Percentiles rank a stretch among this genome's conserved stretches.
These are phyloP conservation scores for Pocota personata DNA, from an alignment of 2,888 invertebrate genomes.

Conservation along the genomic window DNA sequence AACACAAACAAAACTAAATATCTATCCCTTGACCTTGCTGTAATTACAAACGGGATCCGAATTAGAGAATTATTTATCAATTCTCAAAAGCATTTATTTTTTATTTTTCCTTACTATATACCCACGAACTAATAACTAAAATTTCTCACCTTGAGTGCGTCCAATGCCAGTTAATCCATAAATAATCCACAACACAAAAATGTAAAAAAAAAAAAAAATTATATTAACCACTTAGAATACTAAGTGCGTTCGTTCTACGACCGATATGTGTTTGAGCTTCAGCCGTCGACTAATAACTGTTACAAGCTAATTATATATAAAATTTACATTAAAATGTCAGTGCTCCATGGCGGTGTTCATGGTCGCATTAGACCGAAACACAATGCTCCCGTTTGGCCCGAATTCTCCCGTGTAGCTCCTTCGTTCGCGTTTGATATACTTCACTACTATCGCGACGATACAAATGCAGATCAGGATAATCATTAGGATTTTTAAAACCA, in stretches of 20 bases:
- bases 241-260: slow-evolving; percentile 51
- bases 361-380: slow-evolving; percentile 80
- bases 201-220: slow-evolving; percentile 4
- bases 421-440: slow-evolving; percentile 75
- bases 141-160: slow-evolving; percentile 58
- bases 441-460: slow-evolving; percentile 60
- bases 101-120: not conserved
- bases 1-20: not conserved
- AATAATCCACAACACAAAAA: slow-evolving; percentile 28
- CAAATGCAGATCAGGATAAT: slow-evolving; percentile 74
- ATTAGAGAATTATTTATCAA: not conserved
- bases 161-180: slow-evolving; percentile 59
- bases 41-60: not conserved
- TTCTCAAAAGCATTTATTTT: too few species aligned
- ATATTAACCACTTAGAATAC: slow-evolving; percentile 50
- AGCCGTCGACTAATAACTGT: slow-evolving; percentile 58
- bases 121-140: not conserved
- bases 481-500: slow-evolving; percentile 77
- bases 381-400: slow-evolving; percentile 78
- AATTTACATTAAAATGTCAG: slow-evolving; percentile 42
- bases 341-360: slow-evolving; percentile 78
- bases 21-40: not conserved
- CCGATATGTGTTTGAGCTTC: slow-evolving; percentile 7
- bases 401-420: slow-evolving; percentile 76
- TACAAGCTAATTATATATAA: slow-evolving; percentile 50